Evolutionary conservation across 2,888 invertebrate genomes (phyloP).

Genomic region (Drosophila nr. medialis): DNA sequence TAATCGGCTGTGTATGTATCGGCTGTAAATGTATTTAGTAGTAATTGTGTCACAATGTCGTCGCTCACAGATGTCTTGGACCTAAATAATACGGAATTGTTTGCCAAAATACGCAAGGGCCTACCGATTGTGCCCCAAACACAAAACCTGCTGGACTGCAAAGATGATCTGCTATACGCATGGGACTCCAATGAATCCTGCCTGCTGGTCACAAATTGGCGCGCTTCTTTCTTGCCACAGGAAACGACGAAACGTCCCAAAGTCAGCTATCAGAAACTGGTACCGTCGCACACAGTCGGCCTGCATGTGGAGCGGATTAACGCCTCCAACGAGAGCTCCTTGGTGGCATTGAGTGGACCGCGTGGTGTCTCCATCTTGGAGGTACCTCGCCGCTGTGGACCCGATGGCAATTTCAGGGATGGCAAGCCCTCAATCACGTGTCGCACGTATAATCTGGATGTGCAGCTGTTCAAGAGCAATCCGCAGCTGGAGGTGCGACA

Average conservation of each 20-base stretch:
- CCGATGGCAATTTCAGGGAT: slow-evolving; percentile 87
- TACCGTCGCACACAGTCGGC: slow-evolving; percentile 87
- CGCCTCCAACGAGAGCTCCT: slow-evolving; percentile 87
- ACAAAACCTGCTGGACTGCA: slow-evolving; percentile 86
- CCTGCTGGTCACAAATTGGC: slow-evolving; percentile 86
- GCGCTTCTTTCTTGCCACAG: slow-evolving; percentile 83
- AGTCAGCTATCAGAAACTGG: slow-evolving; percentile 87
- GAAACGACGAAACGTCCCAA: slow-evolving; percentile 29
- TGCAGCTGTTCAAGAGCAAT: slow-evolving; percentile 89
- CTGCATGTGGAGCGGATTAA: slow-evolving; percentile 88
- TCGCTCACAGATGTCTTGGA: slow-evolving; percentile 86
- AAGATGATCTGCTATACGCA: slow-evolving; percentile 87
- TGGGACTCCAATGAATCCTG: slow-evolving; percentile 87
- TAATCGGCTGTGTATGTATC: slow-evolving; percentile 25
- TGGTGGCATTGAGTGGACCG: slow-evolving; percentile 88
- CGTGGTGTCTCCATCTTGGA: slow-evolving; percentile 89
- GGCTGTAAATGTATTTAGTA: slow-evolving; percentile 23
- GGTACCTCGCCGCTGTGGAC: slow-evolving; percentile 89
- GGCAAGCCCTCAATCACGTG: slow-evolving; percentile 88
- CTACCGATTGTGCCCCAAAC: slow-evolving; percentile 86
- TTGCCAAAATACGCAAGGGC: slow-evolving; percentile 86
- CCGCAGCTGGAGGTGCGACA: slow-evolving; percentile 90
- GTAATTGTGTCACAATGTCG: slow-evolving; percentile 66
- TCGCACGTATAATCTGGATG: slow-evolving; percentile 87
- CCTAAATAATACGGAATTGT: slow-evolving; percentile 86